Evolutionary conservation across 2,797 vertebrate genomes (phyloP), one percentile per base, ranked within the genome.

Genomic region (Mus caroli): DNA sequence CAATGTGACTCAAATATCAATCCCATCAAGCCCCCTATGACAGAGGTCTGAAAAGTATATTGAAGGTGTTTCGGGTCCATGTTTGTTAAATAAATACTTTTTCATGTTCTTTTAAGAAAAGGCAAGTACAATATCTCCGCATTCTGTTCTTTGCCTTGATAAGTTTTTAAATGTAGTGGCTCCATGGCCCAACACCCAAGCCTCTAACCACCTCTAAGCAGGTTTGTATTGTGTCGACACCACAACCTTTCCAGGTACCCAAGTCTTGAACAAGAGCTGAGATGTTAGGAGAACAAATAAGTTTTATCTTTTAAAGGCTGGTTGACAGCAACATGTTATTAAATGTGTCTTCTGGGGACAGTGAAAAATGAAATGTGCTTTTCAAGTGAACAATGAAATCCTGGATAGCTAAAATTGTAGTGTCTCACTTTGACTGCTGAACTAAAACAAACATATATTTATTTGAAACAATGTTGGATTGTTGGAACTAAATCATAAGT

Each of bases 91-190:
- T 43, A 40, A 73, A 92, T 37, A 15, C 1, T 80, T 37, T 84
- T 89, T 50, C 19, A 40, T 50, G 4, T 46, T 92, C 62, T 86
- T 86, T 83, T 82, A 97, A 60, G 86, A 19, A 43, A 88, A 86
- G 62, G 22, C 26, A 69, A 71, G 8, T 17, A 3, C 67, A 79
- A 43, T 6, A 87, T 90, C 71, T 95, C 5, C 2, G 79, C 15
- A 60, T 69, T 92, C 0, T 34, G 28, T 56, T 28, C 60, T 91
- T 92, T 56, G 67, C 7, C 50, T 92, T 92, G 6, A 10, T 77
- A 90, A 9, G 2, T 83, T 71, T 52, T 60, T 91, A 82, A 40
- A 64, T 40, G 13, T 52, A 62, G 31, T 60, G 22, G 3, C 34
- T 78, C 77, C 19, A 15, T 19, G 37, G 1, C 54, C 12, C 43